Percentiles rank a stretch among this genome's conserved stretches.
phyloP scores from a whole-genome alignment of 2,797 vertebrate species.

The Crocidura indochinensis region DNA sequence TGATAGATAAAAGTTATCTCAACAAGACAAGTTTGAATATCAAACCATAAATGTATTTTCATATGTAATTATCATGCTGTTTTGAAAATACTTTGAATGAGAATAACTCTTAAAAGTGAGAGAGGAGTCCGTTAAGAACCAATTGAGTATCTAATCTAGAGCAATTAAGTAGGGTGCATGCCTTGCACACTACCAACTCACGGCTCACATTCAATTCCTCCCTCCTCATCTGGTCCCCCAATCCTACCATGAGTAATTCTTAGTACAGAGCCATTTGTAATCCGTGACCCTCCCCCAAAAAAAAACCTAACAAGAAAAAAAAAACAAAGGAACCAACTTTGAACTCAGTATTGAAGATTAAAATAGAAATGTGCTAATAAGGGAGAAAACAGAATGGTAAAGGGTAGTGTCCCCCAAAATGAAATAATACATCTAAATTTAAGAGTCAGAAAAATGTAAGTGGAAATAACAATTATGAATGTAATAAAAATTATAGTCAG shows the following conservation, averaged over 20 bases:
- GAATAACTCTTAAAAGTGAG: not conserved
- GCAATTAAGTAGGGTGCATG: too few relatives aligned
- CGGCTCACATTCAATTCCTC: too few relatives aligned
- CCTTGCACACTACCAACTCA: too few relatives aligned
- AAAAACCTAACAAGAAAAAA: too few relatives aligned
- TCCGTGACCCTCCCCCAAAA: too few relatives aligned
- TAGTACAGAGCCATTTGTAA: too few relatives aligned
- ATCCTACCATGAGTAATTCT: too few relatives aligned
- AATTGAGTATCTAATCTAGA: too few relatives aligned
- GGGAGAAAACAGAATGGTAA: not conserved
- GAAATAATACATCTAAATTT: not conserved
- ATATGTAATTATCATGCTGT: not conserved
- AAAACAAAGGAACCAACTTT: not conserved
- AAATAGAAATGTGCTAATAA: not conserved
- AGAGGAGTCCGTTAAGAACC: not conserved
- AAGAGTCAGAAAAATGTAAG: not conserved
- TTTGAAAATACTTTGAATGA: conserved; percentile 26
- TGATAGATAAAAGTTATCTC: not conserved
- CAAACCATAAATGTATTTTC: not conserved
- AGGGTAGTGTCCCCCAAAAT: not conserved
- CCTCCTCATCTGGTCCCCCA: too few relatives aligned
- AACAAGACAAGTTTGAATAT: not conserved
- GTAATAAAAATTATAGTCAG: not conserved
- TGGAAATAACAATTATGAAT: not conserved
- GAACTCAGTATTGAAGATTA: conserved; percentile 45